Evolutionary conservation across 2,113 vertebrate species (phyloP).

Genomic region (Lepus timidus): DNA sequence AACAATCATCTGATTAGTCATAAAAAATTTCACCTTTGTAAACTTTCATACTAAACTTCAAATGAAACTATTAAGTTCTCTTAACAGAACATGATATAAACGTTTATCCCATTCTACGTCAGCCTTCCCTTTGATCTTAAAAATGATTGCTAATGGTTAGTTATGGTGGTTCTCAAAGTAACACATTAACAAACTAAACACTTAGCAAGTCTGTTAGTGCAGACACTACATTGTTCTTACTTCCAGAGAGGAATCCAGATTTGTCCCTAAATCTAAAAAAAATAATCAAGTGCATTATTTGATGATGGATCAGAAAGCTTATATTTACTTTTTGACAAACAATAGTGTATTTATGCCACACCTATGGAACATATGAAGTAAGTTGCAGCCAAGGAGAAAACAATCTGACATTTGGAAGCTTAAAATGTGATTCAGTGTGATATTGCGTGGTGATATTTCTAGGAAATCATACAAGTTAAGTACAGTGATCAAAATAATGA

Average conservation of each 20-base stretch:
- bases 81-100: not conserved
- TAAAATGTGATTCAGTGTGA: not conserved
- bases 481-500: not conserved
- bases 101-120: not conserved
- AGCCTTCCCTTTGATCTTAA: not conserved
- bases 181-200: not conserved
- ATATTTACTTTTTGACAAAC: not conserved
- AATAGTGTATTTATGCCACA: not conserved
- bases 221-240: not conserved
- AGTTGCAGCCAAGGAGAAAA: not conserved
- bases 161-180: not conserved
- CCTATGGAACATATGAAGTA: not conserved
- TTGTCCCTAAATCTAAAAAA: not conserved
- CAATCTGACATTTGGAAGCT: not conserved
- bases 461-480: not conserved
- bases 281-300: not conserved
- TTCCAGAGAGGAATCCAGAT: not conserved
- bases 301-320: not conserved
- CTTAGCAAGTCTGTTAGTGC: not conserved
- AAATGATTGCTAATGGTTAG: not conserved
- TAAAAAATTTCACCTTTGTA: not conserved
- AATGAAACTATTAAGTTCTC: not conserved
- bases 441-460: not conserved
- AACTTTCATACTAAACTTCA: not conserved
- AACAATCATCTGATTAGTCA: conserved; percentile 5